A percentile compares a stretch with the other conserved stretches of the same genome.
Evolutionary conservation across 2,113 vertebrate genomes (phyloP).

Genomic region (Oncorhynchus kisutch): DNA sequence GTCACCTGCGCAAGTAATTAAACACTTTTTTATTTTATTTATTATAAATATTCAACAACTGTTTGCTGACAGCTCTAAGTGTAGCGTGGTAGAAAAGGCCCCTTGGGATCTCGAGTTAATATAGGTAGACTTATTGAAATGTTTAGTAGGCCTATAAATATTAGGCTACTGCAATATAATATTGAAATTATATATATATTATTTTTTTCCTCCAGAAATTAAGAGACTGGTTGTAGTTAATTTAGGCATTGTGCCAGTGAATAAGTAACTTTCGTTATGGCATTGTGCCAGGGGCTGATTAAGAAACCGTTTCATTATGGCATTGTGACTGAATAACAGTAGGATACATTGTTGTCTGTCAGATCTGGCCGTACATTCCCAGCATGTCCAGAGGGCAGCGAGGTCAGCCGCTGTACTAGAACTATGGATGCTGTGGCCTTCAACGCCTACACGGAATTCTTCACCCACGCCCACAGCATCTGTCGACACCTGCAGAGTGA

Average conservation of each 20-base stretch:
- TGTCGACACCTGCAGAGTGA: constrained; percentile 81
- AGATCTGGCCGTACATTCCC: constrained; percentile 77
- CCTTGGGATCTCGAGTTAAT: too few relatives aligned
- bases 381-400: constrained; percentile 67
- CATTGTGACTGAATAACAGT: neutral
- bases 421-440: constrained; percentile 78
- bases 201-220: too few relatives aligned
- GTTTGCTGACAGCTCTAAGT: too few relatives aligned
- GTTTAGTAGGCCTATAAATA: too few relatives aligned
- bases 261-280: too few relatives aligned
- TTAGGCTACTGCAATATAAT: too few relatives aligned
- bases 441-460: constrained; percentile 80
- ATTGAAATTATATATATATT: too few relatives aligned
- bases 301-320: neutral
- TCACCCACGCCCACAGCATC: constrained; percentile 80
- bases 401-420: constrained; percentile 72
- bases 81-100: too few relatives aligned
- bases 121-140: too few relatives aligned
- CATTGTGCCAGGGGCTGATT: neutral
- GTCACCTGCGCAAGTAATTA: constrained; percentile 74
- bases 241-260: too few relatives aligned
- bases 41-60: too few relatives aligned
- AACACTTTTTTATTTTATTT: neutral
- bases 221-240: too few relatives aligned
- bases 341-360: constrained; percentile 3